Base-by-base conservation (phyloP, 2,113 vertebrate species). In the Ancistrus triradiatus region DNA sequence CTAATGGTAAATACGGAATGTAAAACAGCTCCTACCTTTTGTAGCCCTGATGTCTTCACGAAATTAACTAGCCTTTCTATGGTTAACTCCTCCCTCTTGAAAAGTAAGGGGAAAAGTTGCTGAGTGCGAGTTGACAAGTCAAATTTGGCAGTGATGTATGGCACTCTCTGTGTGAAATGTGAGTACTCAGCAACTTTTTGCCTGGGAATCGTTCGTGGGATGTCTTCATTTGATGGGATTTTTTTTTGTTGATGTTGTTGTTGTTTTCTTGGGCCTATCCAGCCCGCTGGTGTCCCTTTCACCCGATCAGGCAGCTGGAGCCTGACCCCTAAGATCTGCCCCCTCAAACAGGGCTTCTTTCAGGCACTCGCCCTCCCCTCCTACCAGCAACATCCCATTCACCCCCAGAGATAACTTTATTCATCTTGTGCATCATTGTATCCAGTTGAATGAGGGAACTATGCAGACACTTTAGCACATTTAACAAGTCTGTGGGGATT, bases 401-500 rank as follows among this genome's bases (percentile, higher is more conserved):
- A 98, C 81, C 77, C 63, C 77, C 72, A 86, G 89, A 95, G 95
- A 97, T 97, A 98, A 98, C 94, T 96, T 97, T 94, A 96, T 98
- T 98, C 95, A 96, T 94, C 85, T 89, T 87, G 90, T 87, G 90
- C 88, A 91, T 97, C 93, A 94, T 98, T 97, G 95, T 98, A 93
- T 93, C 91, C 90, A 89, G 87, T 91, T 98, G 92, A 97, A 98
- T 97, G 89, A 89, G 84, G 86, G 86, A 90, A 90, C 90, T 85
- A 90, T 82, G 82, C 80, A 74, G 80, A 88, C 89, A 89, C 88
- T 91, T 85, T 82, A 90, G 86, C 87, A 86, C 89, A 90, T 86
- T 85, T 89, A 91, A 85, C 88, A 83, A 88, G 80, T 77, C 72
- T 81, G 80, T 75, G 69, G 75, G 70, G 70, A 79, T 71, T 76